A percentile compares a stretch with the other conserved stretches of the same genome.
Conservation (phyloP, 2,888 invertebrate species). For the Cosmia trapezina region DNA sequence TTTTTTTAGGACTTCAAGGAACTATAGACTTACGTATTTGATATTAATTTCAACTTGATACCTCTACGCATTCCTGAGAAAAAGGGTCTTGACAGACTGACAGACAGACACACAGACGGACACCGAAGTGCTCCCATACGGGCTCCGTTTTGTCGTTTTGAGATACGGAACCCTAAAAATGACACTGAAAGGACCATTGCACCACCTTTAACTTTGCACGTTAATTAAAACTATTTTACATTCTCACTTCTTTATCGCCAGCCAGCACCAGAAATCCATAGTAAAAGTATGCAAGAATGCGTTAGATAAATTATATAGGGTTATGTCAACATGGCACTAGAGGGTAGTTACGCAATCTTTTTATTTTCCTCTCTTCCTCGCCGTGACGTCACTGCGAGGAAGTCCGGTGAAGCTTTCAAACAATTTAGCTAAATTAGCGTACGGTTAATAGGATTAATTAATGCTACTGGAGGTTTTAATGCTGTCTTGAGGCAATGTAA, state of each 20-base stretch:
- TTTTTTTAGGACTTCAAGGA: no score
- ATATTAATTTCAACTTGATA: no score
- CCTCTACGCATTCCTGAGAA: no score
- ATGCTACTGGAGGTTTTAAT: background rate
- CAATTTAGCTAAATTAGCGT: constrained; percentile 15
- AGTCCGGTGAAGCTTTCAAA: constrained; percentile 30
- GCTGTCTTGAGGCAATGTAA: background rate
- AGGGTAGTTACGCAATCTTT: constrained; percentile 33
- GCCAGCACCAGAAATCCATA: background rate
- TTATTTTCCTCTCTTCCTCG: constrained; percentile 30
- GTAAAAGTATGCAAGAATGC: background rate
- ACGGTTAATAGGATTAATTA: constrained; percentile 19
- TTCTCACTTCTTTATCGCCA: background rate
- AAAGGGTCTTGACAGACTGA: no score
- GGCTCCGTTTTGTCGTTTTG: no score
- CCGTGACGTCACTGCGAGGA: constrained; percentile 41
- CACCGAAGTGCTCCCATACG: no score
- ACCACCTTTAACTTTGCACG: no score
- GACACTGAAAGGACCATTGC: no score
- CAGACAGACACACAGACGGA: no score
- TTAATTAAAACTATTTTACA: no score
- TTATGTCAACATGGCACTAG: constrained; percentile 25
- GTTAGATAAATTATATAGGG: constrained; percentile 21
- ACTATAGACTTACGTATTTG: no score
- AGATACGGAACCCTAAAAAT: no score